Evolutionary conservation across 2,797 vertebrate genomes (phyloP).

Genomic region (Neosilurus mollespiculum): DNA sequence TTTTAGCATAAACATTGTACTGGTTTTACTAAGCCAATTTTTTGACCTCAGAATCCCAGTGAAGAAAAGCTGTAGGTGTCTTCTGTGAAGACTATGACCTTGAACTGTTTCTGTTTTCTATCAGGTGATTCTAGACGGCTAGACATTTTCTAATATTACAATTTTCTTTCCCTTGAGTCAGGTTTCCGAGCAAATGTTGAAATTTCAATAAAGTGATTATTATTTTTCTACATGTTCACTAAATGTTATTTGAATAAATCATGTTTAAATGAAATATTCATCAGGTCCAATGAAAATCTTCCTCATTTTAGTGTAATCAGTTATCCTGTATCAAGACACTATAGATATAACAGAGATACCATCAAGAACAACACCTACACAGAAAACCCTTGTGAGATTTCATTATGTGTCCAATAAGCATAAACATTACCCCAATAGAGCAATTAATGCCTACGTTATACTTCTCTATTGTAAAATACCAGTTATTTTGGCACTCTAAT

Average conservation of each 20-base stretch:
- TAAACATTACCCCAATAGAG: background rate
- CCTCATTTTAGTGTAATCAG: background rate
- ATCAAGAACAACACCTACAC: background rate
- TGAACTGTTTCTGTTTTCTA: background rate
- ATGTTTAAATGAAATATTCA: background rate
- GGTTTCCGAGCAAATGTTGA: background rate
- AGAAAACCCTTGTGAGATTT: background rate
- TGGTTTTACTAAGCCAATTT: background rate
- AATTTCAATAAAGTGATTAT: slow-evolving; percentile 2
- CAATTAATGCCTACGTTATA: background rate
- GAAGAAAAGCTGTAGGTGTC: slow-evolving; percentile 22
- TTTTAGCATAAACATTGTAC: background rate
- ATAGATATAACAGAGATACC: background rate
- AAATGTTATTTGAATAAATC: background rate
- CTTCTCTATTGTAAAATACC: background rate
- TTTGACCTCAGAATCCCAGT: background rate
- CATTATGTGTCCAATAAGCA: background rate
- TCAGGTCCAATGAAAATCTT: background rate
- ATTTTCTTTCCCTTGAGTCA: background rate
- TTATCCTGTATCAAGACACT: background rate
- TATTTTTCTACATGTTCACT: background rate
- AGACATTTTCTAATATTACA: background rate
- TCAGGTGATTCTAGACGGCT: background rate
- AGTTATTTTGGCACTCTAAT: background rate
- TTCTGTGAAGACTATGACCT: slow-evolving; percentile 63